Evolutionary conservation across 2,888 invertebrate species (phyloP), one percentile per base, ranked within the genome.

Genomic region (Caenorhabditis sp.): DNA sequence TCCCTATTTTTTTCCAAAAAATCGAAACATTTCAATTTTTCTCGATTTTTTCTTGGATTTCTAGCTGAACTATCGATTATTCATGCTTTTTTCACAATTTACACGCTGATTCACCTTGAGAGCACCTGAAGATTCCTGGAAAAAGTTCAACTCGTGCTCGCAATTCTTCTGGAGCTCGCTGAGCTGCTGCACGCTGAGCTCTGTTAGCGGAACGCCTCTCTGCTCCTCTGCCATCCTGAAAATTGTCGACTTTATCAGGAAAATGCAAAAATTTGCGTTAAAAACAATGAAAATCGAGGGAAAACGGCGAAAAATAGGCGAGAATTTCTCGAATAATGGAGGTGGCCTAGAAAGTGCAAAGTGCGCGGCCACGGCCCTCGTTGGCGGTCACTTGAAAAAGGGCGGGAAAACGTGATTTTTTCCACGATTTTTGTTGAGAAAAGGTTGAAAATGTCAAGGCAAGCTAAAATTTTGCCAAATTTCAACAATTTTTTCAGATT

Each of bases 61-160:
- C 1, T 30, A 17, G 35, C 0, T 50, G 27, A 32, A 5, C n/a
- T n/a, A 48, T 32, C 6, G 30, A 39, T n/a, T n/a, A n/a, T n/a
- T n/a, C n/a, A n/a, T n/a, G n/a, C n/a, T 48, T 48, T 30, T 48
- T 27, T 26, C 15, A 24, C 17, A 32, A 24, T 32, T 45, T 26
- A 4, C 39, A 52, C 24, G 9, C 30, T 30, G 30, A 30, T 30
- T 30, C 30, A 88, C 83, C 91, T 96, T 95, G 66, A 97, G 91
- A 22, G 94, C 94, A 88, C 94, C 93, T 81, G 96, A 90, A 0
- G 96, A 96, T 82, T 95, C 95, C 91, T 94, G 94, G 89, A 96
- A 95, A 50, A 96, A 92, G 9, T 62, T 72, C 5, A 82, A 56
- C 39, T 86, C 86, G 22, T 77, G 77, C 13, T 85, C 85, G 26